Conservation (phyloP, 2,113 vertebrate species). For the Pluvialis apricaria region DNA sequence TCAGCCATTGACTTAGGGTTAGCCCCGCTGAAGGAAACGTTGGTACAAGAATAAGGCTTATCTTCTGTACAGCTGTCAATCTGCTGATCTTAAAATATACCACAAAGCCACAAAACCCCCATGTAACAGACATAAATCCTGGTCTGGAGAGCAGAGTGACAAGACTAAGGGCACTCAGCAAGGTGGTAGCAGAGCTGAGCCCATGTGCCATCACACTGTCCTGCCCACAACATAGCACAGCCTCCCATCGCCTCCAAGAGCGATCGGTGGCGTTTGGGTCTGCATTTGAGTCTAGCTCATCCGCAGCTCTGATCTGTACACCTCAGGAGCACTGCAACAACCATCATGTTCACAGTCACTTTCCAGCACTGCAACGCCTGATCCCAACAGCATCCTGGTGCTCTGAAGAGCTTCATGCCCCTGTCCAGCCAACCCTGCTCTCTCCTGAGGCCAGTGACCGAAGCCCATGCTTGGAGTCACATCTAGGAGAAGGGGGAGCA, state of each 20-base stretch:
- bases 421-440: neutral
- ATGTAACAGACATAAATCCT: neutral
- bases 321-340: neutral
- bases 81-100: neutral
- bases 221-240: neutral
- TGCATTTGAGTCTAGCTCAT: neutral
- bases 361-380: neutral
- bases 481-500: neutral
- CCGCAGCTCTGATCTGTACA: neutral
- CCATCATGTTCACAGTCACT: rapidly evolving
- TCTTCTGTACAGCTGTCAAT: neutral
- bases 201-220: neutral
- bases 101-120: neutral
- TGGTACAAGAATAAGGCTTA: neutral
- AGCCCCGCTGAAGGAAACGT: neutral
- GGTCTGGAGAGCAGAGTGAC: neutral
- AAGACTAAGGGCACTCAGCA: neutral
- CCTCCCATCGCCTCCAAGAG: neutral
- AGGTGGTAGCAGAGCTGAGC: neutral
- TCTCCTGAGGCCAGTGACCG: neutral
- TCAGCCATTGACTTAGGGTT: neutral
- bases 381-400: neutral
- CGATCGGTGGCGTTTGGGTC: too few relatives aligned
- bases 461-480: neutral
- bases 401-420: neutral